phyloP scores from a whole-genome alignment of 2,888 invertebrate genomes.

The Clunio marinus region DNA sequence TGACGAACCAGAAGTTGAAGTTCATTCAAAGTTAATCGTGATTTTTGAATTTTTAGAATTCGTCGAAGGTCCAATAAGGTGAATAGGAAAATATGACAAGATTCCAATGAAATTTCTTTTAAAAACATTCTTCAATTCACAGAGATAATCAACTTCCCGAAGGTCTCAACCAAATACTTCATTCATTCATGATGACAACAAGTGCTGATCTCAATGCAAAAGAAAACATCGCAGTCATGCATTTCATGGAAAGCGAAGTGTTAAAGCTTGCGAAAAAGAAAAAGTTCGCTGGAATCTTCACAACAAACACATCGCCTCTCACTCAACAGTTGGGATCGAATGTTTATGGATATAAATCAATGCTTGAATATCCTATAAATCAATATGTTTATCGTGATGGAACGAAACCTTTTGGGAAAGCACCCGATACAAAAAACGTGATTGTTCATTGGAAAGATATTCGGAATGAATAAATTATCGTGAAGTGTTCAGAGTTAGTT shows the following conservation, averaged over 20 bases:
- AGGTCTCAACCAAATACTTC: conserved; percentile 66
- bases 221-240: conserved; percentile 75
- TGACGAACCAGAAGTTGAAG: conserved; percentile 70
- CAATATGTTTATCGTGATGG: conserved; percentile 68
- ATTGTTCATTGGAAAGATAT: conserved; percentile 70
- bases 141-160: conserved; percentile 60
- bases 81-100: conserved; percentile 40
- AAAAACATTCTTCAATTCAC: too few relatives aligned
- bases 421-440: conserved; percentile 71
- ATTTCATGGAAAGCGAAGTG: conserved; percentile 72
- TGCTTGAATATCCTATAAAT: conserved; percentile 77
- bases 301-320: conserved; percentile 83
- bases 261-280: conserved; percentile 61
- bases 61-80: conserved; percentile 70
- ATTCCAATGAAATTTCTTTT: conserved; percentile 20
- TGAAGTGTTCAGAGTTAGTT: too few relatives aligned
- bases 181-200: conserved; percentile 87
- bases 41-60: conserved; percentile 76
- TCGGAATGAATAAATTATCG: conserved; percentile 13
- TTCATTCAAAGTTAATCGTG: conserved; percentile 64
- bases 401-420: conserved; percentile 66
- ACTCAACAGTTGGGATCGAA: conserved; percentile 82
- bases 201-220: conserved; percentile 59
- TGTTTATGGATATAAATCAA: conserved; percentile 70
- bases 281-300: conserved; percentile 70